These are phyloP conservation scores for Therioaphis trifolii DNA, from an alignment of 2,888 invertebrate genomes.

Conservation along the genomic window DNA sequence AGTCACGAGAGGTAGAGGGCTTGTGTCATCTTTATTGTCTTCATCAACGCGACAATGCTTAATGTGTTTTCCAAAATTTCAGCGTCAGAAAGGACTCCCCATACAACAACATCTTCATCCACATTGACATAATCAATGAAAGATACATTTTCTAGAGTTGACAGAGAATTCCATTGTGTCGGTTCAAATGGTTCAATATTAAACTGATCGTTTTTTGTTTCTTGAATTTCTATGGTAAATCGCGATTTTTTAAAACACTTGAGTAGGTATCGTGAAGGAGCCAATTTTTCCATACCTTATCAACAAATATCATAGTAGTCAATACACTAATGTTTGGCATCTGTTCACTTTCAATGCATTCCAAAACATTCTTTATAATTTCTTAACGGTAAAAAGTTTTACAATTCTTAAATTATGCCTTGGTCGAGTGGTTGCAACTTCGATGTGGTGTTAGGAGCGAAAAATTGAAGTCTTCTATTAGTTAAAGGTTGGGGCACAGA, in stretches of 20 bases:
- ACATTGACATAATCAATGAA: too few relatives aligned
- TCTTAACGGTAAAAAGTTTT: conserved; percentile 26
- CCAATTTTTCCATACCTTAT: conserved; percentile 27
- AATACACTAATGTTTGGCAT: conserved; percentile 5
- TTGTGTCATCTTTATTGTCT: conserved; percentile 6
- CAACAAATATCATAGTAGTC: conserved; percentile 40
- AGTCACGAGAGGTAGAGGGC: background rate
- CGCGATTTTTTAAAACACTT: conserved; percentile 21
- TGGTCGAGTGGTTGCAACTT: conserved; percentile 20
- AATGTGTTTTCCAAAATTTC: too few relatives aligned
- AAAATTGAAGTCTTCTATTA: conserved; percentile 28
- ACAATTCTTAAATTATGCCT: conserved; percentile 29
- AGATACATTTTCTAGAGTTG: too few relatives aligned
- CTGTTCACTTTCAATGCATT: conserved; percentile 26
- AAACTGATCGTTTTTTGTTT: too few relatives aligned
- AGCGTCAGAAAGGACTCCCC: too few relatives aligned
- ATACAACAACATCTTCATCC: too few relatives aligned
- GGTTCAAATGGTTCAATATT: too few relatives aligned
- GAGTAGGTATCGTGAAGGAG: conserved; percentile 14
- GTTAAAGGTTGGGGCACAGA: background rate
- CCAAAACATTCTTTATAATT: conserved; percentile 35
- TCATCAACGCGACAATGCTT: background rate
- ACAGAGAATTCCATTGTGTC: too few relatives aligned
- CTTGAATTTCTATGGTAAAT: too few relatives aligned
- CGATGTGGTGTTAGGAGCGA: conserved; percentile 21